Conservation (phyloP, 2,113 vertebrate genomes). For the Toxostoma redivivum region DNA sequence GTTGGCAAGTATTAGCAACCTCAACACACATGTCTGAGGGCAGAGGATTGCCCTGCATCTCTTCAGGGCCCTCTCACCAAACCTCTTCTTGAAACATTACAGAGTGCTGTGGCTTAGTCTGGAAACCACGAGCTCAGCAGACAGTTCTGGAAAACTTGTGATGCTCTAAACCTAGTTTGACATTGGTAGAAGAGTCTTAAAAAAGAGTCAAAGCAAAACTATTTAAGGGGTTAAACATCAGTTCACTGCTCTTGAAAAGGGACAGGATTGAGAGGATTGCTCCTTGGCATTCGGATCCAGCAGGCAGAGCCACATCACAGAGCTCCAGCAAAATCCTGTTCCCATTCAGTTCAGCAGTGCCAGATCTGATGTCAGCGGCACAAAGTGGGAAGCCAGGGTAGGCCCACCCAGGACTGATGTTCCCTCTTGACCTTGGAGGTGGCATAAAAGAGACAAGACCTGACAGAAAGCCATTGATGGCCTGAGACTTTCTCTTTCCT, state of each 20-base stretch:
- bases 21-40: not conserved
- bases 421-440: not conserved
- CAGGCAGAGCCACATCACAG: not conserved
- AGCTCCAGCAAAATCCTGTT: not conserved
- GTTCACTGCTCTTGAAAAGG: not conserved
- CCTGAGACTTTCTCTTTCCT: not conserved
- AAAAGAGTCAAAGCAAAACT: not conserved
- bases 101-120: not conserved
- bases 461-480: accelerated
- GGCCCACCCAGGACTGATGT: not conserved
- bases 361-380: not conserved
- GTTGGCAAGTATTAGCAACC: not conserved
- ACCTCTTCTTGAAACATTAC: not conserved
- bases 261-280: not conserved
- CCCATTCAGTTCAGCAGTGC: not conserved
- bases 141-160: not conserved
- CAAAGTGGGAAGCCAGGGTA: not conserved
- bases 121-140: not conserved
- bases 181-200: not conserved
- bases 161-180: not conserved
- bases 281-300: not conserved
- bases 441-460: not conserved
- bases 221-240: not conserved
- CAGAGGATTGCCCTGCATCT: not conserved
- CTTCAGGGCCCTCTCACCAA: not conserved